These are phyloP conservation scores for Gobiocypris rarus DNA, from an alignment of 2,113 vertebrate genomes.

Conservation along the genomic window DNA sequence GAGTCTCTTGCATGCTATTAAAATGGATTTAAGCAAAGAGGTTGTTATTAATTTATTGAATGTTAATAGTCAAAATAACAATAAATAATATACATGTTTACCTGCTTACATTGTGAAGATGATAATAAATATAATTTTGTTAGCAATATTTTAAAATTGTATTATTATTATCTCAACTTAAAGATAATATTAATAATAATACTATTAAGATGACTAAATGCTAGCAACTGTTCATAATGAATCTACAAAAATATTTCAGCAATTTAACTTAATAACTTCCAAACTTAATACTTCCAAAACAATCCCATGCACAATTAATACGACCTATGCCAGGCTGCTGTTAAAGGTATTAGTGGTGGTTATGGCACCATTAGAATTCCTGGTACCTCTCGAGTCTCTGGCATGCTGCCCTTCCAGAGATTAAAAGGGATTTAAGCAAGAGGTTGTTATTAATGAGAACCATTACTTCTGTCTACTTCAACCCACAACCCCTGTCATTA, in stretches of 20 bases:
- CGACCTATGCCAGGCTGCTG: constrained; percentile 42
- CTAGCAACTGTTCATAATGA: too few species aligned
- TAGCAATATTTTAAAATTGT: not conserved
- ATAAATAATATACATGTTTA: not conserved
- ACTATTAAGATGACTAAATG: too few species aligned
- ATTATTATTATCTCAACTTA: too few species aligned
- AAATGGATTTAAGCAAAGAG: too few species aligned
- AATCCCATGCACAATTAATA: constrained; percentile 42
- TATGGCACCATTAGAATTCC: constrained; percentile 55
- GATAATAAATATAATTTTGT: not conserved
- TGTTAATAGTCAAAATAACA: too few species aligned
- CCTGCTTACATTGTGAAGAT: not conserved
- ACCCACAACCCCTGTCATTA: constrained; percentile 22
- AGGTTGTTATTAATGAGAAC: constrained; percentile 56
- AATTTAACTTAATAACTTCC: not conserved
- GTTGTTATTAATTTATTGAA: too few species aligned
- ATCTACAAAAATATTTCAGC: too few species aligned
- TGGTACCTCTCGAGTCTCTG: constrained; percentile 40
- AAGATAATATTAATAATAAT: not conserved
- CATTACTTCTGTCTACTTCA: constrained; percentile 49
- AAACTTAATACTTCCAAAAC: constrained; percentile 23
- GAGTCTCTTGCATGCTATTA: too few species aligned
- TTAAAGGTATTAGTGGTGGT: constrained; percentile 20
- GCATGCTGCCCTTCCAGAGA: constrained; percentile 53
- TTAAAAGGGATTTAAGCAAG: constrained; percentile 61